Percentiles rank a stretch among this genome's conserved stretches.
phyloP scores from a whole-genome alignment of 2,113 vertebrate species.

The Xiphias gladius region DNA sequence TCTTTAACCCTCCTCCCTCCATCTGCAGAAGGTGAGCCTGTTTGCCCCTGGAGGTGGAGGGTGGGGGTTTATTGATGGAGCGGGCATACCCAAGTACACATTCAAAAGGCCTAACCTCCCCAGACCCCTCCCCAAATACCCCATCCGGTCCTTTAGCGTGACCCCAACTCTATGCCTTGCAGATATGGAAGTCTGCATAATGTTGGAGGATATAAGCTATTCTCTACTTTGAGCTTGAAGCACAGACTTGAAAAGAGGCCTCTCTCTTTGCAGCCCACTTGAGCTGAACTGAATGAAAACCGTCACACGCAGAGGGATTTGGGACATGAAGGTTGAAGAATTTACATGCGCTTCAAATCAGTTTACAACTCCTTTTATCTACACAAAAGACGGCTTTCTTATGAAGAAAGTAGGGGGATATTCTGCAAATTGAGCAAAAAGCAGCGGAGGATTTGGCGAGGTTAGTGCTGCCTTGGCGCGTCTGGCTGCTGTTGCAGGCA shows the following conservation, averaged over 20 bases:
- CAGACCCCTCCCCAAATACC: constrained; percentile 30
- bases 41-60: constrained; percentile 63
- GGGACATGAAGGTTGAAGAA: constrained; percentile 62
- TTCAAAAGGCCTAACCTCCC: constrained; percentile 45
- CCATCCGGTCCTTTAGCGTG: constrained; percentile 53
- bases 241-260: constrained; percentile 58
- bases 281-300: constrained; percentile 55
- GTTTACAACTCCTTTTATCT: constrained; percentile 68
- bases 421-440: constrained; percentile 69
- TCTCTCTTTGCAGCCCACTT: constrained; percentile 19
- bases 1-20: constrained; percentile 44
- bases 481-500: constrained; percentile 69
- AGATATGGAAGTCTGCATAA: constrained; percentile 71
- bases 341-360: constrained; percentile 64
- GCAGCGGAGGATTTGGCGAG: constrained; percentile 50
- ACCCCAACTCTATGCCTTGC: constrained; percentile 59
- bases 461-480: constrained; percentile 52
- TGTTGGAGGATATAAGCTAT: constrained; percentile 63
- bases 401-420: constrained; percentile 44
- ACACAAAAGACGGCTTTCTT: constrained; percentile 47
- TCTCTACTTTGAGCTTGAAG: constrained; percentile 54
- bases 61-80: constrained; percentile 46
- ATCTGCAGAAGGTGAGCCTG: constrained; percentile 69
- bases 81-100: constrained; percentile 32
- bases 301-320: constrained; percentile 65